Base-by-base conservation (phyloP, 2,113 vertebrate species). In the Phrynosoma platyrhinos region DNA sequence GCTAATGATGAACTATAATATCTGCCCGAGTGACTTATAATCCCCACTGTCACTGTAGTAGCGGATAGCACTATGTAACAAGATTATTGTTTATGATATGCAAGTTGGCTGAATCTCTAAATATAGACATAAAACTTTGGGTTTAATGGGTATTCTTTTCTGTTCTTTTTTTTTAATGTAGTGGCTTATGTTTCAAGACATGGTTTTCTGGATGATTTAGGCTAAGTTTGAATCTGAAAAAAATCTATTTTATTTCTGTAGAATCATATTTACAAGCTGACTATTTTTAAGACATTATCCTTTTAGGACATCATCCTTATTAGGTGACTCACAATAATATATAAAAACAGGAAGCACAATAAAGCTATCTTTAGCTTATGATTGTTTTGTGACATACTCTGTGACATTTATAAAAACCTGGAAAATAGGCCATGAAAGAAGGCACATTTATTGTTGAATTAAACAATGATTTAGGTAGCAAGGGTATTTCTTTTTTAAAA, bases 1-100 rank as follows among this genome's bases (percentile, higher is more conserved):
- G 47, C 84, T 82, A 82, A 89, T 78, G 76, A 88, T 88, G 84
- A 86, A 89, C 83, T 89, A n/a, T n/a, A n/a, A 25, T 86, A 62
- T 86, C 79, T 74, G 78, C 40, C 64, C 3, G n/a, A 86, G 30
- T 69, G 23, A 58, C 78, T 77, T 86, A 55, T 58, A 71, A 72
- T 71, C 72, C 32, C 55, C 53, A n/a, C n/a, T n/a, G 84, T 62
- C 79, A 69, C 4, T 4, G 53, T 52, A 82, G 20, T 40, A 69
- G 79, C 32, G 69, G 84, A 77, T 68, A 68, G 71, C 21, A 18
- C n/a, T 69, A 79, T 58, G 69, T 85, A 86, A 81, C 76, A 82
- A 83, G 42, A 58, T 76, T 74, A 76, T 25, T 55, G 23, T 68
- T 68, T 68, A 77, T 53, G 79, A 62, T 78, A 68, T 62, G 47